Evolutionary conservation across 2,888 invertebrate genomes (phyloP).

Genomic region (Macrophya annulata): DNA sequence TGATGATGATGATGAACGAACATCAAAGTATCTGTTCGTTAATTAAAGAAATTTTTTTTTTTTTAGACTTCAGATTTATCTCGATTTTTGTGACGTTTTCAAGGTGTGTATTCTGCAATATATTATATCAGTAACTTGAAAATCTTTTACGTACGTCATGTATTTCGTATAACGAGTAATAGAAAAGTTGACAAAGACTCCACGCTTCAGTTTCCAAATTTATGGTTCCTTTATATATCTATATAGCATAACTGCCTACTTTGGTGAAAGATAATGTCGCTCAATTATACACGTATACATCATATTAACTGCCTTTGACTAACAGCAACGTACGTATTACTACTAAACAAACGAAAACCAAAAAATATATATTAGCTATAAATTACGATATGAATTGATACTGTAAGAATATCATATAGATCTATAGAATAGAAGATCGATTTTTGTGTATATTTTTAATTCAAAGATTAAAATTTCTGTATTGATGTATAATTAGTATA

Average conservation of each 20-base stretch:
- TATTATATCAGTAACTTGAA: not conserved
- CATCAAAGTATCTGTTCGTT: not conserved
- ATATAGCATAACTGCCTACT: not conserved
- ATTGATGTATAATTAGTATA: not conserved
- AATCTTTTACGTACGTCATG: not conserved
- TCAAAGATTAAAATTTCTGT: not conserved
- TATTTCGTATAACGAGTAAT: not conserved
- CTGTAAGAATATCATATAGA: not conserved
- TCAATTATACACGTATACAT: not conserved
- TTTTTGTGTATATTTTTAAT: too few relatives aligned
- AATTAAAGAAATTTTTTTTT: not conserved
- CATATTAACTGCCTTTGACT: not conserved
- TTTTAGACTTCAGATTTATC: not conserved
- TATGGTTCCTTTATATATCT: not conserved
- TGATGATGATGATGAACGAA: not conserved
- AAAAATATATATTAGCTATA: not conserved
- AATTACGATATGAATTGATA: not conserved
- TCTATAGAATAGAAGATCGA: not conserved
- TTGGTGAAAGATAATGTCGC: not conserved
- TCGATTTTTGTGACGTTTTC: constrained; percentile 1
- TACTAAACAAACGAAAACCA: not conserved
- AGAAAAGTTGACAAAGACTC: not conserved
- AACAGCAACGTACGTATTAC: not conserved
- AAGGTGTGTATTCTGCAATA: not conserved
- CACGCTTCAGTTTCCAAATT: not conserved